phyloP scores from a whole-genome alignment of 2,888 invertebrate genomes.

The Crocallis elinguaria region DNA sequence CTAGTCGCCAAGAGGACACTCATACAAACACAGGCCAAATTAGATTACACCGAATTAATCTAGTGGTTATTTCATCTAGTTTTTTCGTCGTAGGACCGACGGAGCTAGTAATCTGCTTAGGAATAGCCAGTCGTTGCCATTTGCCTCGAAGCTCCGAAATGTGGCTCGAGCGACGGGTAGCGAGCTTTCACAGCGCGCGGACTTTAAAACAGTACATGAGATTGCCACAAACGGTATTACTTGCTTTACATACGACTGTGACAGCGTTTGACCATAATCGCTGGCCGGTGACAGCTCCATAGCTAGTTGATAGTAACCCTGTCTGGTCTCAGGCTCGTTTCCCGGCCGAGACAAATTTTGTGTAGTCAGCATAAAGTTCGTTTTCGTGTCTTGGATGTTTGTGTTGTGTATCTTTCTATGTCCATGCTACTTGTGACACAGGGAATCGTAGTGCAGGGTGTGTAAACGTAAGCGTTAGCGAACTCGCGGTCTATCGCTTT shows the following conservation, averaged over 20 bases:
- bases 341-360: too few species aligned
- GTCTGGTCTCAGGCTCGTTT: too few species aligned
- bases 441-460: too few species aligned
- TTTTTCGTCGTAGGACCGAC: conserved; percentile 11
- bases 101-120: conserved; percentile 13
- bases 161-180: conserved; percentile 11
- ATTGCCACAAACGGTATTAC: not conserved
- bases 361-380: too few species aligned
- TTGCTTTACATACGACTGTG: not conserved
- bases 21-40: conserved; percentile 1
- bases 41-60: conserved; percentile 17
- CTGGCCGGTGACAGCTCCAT: too few species aligned
- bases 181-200: conserved; percentile 27
- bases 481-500: too few species aligned
- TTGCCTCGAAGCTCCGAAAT: conserved; percentile 20
- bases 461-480: too few species aligned
- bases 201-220: conserved; percentile 4
- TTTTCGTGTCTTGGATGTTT: too few species aligned
- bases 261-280: too few species aligned
- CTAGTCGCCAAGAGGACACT: not conserved
- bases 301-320: too few species aligned
- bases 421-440: too few species aligned
- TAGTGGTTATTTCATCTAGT: conserved; percentile 15
- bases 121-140: conserved; percentile 8
- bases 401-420: too few species aligned